Conservation (phyloP, 1,140 invertebrate species). For the Spodoptera litura region DNA sequence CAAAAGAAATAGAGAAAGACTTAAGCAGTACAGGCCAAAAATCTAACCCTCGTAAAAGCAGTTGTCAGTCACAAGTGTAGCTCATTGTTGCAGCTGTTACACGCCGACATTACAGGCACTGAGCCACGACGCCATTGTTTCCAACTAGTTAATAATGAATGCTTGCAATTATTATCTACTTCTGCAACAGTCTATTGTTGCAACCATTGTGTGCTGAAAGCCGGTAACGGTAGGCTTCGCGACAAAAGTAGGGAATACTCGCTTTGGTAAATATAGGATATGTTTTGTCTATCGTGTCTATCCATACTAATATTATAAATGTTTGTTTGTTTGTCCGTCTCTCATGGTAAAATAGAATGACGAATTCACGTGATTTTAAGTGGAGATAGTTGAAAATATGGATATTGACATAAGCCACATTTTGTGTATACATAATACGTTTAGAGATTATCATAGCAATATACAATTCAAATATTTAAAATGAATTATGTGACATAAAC, state of each 20-base stretch:
- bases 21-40: no score
- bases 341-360: no score
- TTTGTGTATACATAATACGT: no score
- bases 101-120: not conserved
- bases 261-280: not conserved
- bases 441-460: not conserved
- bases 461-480: not conserved
- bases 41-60: no score
- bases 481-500: not conserved
- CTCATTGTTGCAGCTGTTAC: not conserved
- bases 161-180: conserved; percentile 25
- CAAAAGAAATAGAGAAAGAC: no score
- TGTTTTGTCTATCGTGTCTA: not conserved
- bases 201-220: conserved; percentile 28
- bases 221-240: conserved; percentile 1
- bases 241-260: not conserved
- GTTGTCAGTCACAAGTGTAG: not conserved
- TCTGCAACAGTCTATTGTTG: conserved; percentile 16
- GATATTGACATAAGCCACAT: no score
- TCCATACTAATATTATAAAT: no score
- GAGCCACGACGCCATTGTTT: conserved; percentile 2
- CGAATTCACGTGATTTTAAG: no score
- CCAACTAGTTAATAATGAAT: conserved; percentile 28
- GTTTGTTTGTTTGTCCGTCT: no score
- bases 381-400: no score